Evolutionary conservation across 2,797 vertebrate genomes (phyloP).

Genomic region (Caiman crocodilus): DNA sequence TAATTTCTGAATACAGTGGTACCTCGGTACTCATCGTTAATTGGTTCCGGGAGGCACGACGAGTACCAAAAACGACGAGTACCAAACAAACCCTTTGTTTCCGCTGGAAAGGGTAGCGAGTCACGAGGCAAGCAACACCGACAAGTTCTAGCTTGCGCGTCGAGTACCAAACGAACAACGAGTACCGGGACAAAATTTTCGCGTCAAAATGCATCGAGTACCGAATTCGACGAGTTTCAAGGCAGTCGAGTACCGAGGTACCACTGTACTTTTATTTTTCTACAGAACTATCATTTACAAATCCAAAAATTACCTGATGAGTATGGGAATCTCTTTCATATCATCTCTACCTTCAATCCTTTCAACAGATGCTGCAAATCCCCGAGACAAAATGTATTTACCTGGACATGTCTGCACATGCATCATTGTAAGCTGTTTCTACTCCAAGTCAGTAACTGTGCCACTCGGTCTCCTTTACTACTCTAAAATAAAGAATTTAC

Average conservation of each 20-base stretch:
- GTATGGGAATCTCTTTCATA: rapidly evolving
- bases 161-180: too few species aligned
- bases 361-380: background rate
- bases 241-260: too few species aligned
- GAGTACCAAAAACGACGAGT: too few species aligned
- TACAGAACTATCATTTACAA: background rate
- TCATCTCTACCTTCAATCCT: background rate
- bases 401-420: background rate
- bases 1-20: background rate
- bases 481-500: background rate
- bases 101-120: too few species aligned
- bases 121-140: too few species aligned
- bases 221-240: too few species aligned
- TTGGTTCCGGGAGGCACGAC: too few species aligned
- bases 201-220: too few species aligned
- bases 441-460: background rate
- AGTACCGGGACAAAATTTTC: too few species aligned
- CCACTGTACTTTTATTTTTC: background rate
- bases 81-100: too few species aligned
- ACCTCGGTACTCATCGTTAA: too few species aligned
- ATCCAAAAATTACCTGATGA: background rate
- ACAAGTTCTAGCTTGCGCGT: too few species aligned
- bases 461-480: background rate
- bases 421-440: background rate
- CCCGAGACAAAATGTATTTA: background rate